Conservation (phyloP, 2,797 vertebrate genomes). For the Enteromius fasciolatus region DNA sequence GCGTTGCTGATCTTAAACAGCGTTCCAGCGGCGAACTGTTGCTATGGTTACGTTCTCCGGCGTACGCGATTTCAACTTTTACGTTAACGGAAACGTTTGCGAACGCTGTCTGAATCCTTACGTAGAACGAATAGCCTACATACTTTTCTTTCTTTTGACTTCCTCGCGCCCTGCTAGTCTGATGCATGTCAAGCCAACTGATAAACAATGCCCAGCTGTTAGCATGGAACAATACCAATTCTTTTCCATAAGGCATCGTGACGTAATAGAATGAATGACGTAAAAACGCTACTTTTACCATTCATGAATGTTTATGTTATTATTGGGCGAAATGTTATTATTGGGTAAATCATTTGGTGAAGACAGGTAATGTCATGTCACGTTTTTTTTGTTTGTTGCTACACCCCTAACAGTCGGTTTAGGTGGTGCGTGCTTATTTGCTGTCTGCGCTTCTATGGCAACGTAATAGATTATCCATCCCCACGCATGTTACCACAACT, state of each 20-base stretch:
- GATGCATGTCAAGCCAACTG: neutral
- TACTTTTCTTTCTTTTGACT: neutral
- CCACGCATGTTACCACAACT: conserved; percentile 85
- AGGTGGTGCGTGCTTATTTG: conserved; percentile 83
- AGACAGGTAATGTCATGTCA: conserved; percentile 34
- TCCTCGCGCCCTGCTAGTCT: neutral
- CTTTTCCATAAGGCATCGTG: neutral
- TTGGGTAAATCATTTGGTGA: conserved; percentile 40
- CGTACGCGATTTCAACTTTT: neutral
- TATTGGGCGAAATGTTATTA: neutral
- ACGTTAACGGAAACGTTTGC: neutral
- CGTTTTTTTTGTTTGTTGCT: neutral
- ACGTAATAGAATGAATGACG: conserved; percentile 22
- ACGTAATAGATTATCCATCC: conserved; percentile 84
- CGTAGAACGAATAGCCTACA: neutral
- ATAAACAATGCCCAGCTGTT: conserved; percentile 28
- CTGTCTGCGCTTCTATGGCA: conserved; percentile 88
- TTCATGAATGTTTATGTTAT: conserved; percentile 6
- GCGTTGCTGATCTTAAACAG: neutral
- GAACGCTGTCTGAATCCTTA: neutral
- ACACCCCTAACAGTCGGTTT: conserved; percentile 58
- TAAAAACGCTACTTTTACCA: conserved; percentile 32
- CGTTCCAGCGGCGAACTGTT: conserved; percentile 1
- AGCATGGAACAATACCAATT: neutral
- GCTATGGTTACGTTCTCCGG: conserved; percentile 7